These are phyloP conservation scores for Euura lappo DNA, from an alignment of 1,140 invertebrate species.

Conservation along the genomic window DNA sequence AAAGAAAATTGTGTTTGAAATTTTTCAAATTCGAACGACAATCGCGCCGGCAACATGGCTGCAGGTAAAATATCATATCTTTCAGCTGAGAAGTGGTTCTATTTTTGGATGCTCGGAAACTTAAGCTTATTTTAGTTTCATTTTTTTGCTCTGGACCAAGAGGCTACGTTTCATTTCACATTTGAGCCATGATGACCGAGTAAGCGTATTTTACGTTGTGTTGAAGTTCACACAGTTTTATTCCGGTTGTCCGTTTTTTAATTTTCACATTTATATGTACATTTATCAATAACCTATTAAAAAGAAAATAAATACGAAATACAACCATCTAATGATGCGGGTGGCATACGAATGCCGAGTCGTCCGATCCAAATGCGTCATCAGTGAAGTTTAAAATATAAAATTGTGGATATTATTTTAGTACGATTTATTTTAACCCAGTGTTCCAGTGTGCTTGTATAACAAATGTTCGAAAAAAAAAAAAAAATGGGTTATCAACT, in stretches of 20 bases:
- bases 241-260: not conserved
- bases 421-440: not conserved
- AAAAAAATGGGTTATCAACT: not conserved
- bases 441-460: no score
- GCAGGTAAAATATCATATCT: constrained; percentile 17
- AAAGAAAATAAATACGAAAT: no score
- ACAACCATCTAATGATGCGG: no score
- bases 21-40: constrained; percentile 5
- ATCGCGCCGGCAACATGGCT: constrained; percentile 17
- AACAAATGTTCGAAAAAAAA: no score
- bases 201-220: constrained; percentile 28
- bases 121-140: constrained; percentile 46
- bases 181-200: constrained; percentile 38
- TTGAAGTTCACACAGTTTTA: not conserved
- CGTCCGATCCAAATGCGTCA: not conserved
- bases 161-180: constrained; percentile 12
- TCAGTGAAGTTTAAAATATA: not conserved
- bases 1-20: not conserved
- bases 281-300: not conserved
- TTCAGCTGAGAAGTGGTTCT: constrained; percentile 38
- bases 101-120: constrained; percentile 41
- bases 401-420: not conserved
- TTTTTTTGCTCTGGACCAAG: constrained; percentile 44
- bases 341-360: not conserved
- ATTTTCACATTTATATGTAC: not conserved